phyloP scores from a whole-genome alignment of 2,888 invertebrate genomes.

The Argyra leucocephala region DNA sequence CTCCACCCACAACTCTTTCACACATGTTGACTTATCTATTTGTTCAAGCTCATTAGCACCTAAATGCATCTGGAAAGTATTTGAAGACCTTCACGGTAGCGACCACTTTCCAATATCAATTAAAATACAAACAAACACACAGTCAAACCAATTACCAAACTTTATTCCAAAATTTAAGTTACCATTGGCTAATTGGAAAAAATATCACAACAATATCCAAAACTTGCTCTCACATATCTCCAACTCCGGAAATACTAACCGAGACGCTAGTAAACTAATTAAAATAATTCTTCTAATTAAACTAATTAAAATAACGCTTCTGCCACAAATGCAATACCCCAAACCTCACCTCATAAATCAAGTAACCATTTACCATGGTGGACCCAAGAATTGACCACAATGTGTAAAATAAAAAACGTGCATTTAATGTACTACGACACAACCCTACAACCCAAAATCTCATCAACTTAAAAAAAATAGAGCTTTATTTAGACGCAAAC shows the following conservation, averaged over 20 bases:
- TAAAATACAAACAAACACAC: neutral
- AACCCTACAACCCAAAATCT: constrained; percentile 7
- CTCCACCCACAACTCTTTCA: constrained; percentile 11
- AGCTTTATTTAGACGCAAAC: constrained; percentile 11
- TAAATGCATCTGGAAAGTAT: constrained; percentile 8
- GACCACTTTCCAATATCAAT: constrained; percentile 13
- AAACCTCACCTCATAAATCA: constrained; percentile 7
- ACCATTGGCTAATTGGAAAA: neutral
- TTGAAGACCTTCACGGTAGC: constrained; percentile 10
- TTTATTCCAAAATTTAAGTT: neutral
- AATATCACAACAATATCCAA: neutral
- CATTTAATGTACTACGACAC: constrained; percentile 9
- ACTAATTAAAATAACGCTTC: neutral
- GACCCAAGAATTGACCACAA: constrained; percentile 9
- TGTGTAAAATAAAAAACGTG: constrained; percentile 11
- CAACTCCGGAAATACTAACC: neutral
- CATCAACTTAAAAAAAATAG: constrained; percentile 14
- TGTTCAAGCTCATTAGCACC: neutral
- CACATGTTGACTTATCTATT: constrained; percentile 14
- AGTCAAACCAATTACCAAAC: neutral
- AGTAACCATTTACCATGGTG: constrained; percentile 12
- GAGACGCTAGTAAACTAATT: neutral
- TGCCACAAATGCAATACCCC: neutral
- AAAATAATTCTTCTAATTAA: neutral
- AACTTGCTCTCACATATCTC: neutral